Base-by-base conservation (phyloP, 2,113 vertebrate species). In the Triplophysa rosa region DNA sequence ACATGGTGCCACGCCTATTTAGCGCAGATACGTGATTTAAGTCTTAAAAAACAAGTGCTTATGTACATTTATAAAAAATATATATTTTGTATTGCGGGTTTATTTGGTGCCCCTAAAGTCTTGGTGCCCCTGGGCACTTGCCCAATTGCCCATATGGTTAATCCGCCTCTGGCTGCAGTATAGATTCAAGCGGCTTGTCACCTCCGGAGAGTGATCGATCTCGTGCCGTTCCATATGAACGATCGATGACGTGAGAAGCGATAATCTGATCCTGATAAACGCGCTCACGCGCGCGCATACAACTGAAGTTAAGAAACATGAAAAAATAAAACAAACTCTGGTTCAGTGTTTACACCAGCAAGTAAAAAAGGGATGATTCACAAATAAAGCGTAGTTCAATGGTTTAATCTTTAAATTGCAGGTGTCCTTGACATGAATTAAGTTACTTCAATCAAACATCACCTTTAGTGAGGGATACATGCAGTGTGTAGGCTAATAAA, bases 161-260 rank as follows among this genome's bases (percentile, higher is more conserved):
- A n/a, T n/a, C n/a, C n/a, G n/a, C n/a, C n/a, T n/a, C n/a, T n/a
- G 37, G 19, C 54, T 37, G 45, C n/a, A 42, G 62, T 52, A 52
- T 62, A 62, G n/a, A 21, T 7, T 13, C 47, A 40, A 56, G 11
- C 33, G 3, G n/a, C 19, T 21, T 8, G 40, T 45, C 54, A 47
- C 23, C 13, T n/a, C 19, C 0, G 67, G 23, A 66, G 70, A 42
- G 65, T 56, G 23, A 71, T 80, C 49, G 75, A 71, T 67, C 61
- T 24, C 24, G 21, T 23, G 40, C 54, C 29, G 49, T 33, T 33
- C 8, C 72, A 80, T 82, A 65, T 78, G 84, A 86, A 93, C 87
- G 91, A 89, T 80, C 80, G 90, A 85, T 89, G 88, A 92, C 91
- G 76, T 88, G 91, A 90, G 91, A 90, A 93, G 87, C 91, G 89